Percentiles rank a stretch among this genome's conserved stretches.
Conservation (phyloP, 2,888 invertebrate species). For the Entomobrya proxima region DNA sequence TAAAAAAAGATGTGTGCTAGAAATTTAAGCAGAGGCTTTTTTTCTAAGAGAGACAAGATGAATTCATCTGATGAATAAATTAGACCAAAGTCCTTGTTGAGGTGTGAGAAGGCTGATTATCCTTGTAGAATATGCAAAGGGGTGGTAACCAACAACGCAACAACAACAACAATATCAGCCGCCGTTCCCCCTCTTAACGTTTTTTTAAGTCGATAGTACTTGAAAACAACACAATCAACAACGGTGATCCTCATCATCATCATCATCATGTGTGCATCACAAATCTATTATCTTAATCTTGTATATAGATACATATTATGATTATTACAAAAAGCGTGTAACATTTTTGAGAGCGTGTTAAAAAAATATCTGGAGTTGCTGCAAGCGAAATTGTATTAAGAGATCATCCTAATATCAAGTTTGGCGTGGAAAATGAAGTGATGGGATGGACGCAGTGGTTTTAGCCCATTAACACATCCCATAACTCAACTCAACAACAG, state of each 20-base stretch:
- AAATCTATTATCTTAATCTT: conserved; percentile 4
- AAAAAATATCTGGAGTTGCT: conserved; percentile 23
- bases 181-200: neutral
- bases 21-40: neutral
- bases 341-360: conserved; percentile 24
- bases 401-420: conserved; percentile 34
- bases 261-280: too few relatives aligned
- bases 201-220: conserved; percentile 20
- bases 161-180: conserved; percentile 25
- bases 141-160: conserved; percentile 58
- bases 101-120: conserved; percentile 73
- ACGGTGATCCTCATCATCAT: conserved; percentile 13
- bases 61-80: conserved; percentile 58
- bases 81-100: conserved; percentile 59
- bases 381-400: neutral
- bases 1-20: neutral
- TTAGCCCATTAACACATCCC: conserved; percentile 46
- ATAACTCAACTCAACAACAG: conserved; percentile 66
- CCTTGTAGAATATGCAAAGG: conserved; percentile 72
- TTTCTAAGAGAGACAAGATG: neutral
- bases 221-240: conserved; percentile 37
- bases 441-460: conserved; percentile 50
- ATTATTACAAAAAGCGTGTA: conserved; percentile 40
- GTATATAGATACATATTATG: conserved; percentile 36
- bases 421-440: conserved; percentile 33